These are phyloP conservation scores for Saccopteryx leptura DNA, from an alignment of 2,113 vertebrate species.

Conservation along the genomic window DNA sequence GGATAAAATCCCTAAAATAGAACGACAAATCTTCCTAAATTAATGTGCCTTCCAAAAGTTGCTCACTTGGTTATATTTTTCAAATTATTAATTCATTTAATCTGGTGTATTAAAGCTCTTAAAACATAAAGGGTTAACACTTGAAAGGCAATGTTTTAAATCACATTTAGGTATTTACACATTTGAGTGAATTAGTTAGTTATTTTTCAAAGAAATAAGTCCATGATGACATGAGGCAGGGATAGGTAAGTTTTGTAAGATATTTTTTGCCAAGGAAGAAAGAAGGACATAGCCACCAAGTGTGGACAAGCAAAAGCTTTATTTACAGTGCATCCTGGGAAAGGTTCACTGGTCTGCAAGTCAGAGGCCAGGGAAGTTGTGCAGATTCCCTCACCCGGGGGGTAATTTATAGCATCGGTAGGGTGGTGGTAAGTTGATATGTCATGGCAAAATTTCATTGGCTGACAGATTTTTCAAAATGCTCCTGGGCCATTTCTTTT, in stretches of 20 bases:
- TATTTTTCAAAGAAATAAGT: background rate
- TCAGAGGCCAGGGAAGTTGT: too few species aligned
- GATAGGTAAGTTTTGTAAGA: background rate
- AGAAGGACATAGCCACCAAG: too few species aligned
- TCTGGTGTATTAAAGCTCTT: background rate
- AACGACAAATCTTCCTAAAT: background rate
- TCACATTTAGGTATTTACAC: background rate
- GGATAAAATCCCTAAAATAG: background rate
- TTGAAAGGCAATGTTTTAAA: background rate
- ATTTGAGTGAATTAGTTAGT: constrained; percentile 30
- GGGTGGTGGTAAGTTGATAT: too few species aligned
- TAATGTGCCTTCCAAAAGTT: background rate
- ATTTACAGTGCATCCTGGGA: too few species aligned
- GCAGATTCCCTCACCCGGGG: too few species aligned
- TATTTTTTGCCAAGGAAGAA: too few species aligned
- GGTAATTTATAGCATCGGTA: too few species aligned
- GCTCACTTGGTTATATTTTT: background rate
- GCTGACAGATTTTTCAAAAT: too few species aligned
- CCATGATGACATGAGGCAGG: background rate
- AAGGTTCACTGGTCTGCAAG: too few species aligned
- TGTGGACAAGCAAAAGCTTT: too few species aligned
- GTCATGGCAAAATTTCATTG: too few species aligned
- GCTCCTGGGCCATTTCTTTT: too few species aligned
- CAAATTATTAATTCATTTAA: background rate
- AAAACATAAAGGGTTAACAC: background rate